Evolutionary conservation across 30 jellyfish, hydroid and myxozoan species (phyloP).

Genomic region (Mastigias papua): DNA sequence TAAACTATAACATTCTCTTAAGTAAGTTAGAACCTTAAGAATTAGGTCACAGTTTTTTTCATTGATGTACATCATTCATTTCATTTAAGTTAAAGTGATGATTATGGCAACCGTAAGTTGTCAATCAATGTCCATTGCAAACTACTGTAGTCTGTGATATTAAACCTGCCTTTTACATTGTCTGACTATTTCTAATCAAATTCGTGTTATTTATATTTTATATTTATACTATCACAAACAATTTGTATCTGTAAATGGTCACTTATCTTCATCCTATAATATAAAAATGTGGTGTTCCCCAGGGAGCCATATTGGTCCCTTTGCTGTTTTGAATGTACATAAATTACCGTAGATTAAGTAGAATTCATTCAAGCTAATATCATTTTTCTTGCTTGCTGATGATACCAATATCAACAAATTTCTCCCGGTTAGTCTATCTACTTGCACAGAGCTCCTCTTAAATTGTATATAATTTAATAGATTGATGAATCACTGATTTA

Average conservation of each 20-base stretch:
- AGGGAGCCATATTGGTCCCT: conserved; percentile 44
- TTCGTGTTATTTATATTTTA: too few species aligned
- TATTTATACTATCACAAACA: conserved; percentile 41
- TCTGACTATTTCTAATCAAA: too few species aligned
- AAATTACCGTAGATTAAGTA: not conserved
- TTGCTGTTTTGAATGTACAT: not conserved
- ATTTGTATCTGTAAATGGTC: conserved; percentile 58
- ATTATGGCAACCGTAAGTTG: too few species aligned
- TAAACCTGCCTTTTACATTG: too few species aligned
- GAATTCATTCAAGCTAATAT: not conserved
- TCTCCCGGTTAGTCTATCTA: too few species aligned
- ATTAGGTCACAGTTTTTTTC: conserved; percentile 2
- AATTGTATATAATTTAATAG: too few species aligned
- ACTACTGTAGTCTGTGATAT: too few species aligned
- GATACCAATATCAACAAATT: too few species aligned
- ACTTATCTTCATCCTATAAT: conserved; percentile 39
- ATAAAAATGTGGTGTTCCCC: conserved; percentile 65
- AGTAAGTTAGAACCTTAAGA: conserved; percentile 32
- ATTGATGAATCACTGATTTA: too few species aligned
- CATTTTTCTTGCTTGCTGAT: not conserved
- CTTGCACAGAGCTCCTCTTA: too few species aligned
- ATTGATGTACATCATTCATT: conserved; percentile 44
- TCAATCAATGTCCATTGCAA: too few species aligned
- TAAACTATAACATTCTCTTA: conserved; percentile 11
- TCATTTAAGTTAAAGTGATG: too few species aligned